A percentile compares a stretch with the other conserved stretches of the same genome.
Evolutionary conservation across 2,888 invertebrate genomes (phyloP).

Genomic region (Agrypnus murinus): DNA sequence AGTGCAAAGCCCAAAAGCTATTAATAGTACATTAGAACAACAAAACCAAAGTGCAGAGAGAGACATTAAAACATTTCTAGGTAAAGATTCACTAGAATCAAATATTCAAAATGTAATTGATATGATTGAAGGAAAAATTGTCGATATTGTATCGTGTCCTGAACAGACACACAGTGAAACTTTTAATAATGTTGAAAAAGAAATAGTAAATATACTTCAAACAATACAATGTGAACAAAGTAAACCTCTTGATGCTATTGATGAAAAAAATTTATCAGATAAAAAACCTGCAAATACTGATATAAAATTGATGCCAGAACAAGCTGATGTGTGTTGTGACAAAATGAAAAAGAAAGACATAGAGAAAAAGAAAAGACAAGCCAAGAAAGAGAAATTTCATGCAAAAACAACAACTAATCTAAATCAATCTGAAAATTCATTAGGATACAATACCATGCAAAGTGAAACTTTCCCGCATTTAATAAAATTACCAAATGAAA

Average conservation of each 20-base stretch:
- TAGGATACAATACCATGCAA: neutral
- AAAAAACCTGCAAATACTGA: too few relatives aligned
- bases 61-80: conserved; percentile 10
- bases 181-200: conserved; percentile 39
- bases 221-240: conserved; percentile 14
- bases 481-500: neutral
- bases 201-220: conserved; percentile 40
- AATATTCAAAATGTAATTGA: conserved; percentile 47
- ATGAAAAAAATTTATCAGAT: conserved; percentile 10
- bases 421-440: neutral
- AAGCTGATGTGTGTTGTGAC: neutral
- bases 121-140: conserved; percentile 47
- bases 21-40: conserved; percentile 4
- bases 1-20: neutral
- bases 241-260: conserved; percentile 22
- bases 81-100: conserved; percentile 25
- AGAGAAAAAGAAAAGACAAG: neutral
- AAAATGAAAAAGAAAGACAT: neutral
- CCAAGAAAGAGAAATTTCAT: neutral
- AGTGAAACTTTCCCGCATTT: neutral
- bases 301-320: neutral
- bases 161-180: conserved; percentile 34
- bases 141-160: conserved; percentile 43
- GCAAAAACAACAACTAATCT: conserved; percentile 24
- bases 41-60: conserved; percentile 5